Conservation (phyloP, 2,888 invertebrate species). For the Eristalis intricaria region DNA sequence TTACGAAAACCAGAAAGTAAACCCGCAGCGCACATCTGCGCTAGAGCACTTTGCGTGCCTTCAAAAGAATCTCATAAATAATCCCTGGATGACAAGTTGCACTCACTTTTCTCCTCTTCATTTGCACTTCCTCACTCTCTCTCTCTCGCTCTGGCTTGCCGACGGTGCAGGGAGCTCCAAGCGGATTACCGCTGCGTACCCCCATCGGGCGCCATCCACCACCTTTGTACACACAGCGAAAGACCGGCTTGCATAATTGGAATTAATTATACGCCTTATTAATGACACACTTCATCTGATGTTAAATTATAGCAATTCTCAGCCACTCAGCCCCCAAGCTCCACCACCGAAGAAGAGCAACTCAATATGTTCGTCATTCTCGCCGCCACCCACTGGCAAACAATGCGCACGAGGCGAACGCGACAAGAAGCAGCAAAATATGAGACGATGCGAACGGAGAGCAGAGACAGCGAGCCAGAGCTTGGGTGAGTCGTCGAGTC, state of each 20-base stretch:
- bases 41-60: background rate
- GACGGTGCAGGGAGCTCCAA: slow-evolving; percentile 1
- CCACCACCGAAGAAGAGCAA: slow-evolving; percentile 7
- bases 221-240: slow-evolving; percentile 1
- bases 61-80: slow-evolving; percentile 42
- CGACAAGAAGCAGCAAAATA: background rate
- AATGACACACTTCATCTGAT: slow-evolving; percentile 51
- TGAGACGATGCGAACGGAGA: background rate
- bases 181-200: slow-evolving; percentile 41
- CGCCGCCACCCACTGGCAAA: slow-evolving; percentile 19
- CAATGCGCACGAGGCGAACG: slow-evolving; percentile 1
- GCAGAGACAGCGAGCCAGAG: background rate
- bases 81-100: slow-evolving; percentile 33
- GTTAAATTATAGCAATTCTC: slow-evolving; percentile 23
- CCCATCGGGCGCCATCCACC: background rate
- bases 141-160: background rate
- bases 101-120: slow-evolving; percentile 15
- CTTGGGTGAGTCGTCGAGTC: background rate
- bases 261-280: slow-evolving; percentile 64
- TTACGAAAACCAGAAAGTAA: background rate
- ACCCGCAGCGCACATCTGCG: background rate
- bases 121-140: background rate
- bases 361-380: slow-evolving; percentile 44
- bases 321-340: background rate
- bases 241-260: slow-evolving; percentile 46